Base-by-base conservation (phyloP, 2,797 vertebrate species). In the Enteromius trimaculatus region DNA sequence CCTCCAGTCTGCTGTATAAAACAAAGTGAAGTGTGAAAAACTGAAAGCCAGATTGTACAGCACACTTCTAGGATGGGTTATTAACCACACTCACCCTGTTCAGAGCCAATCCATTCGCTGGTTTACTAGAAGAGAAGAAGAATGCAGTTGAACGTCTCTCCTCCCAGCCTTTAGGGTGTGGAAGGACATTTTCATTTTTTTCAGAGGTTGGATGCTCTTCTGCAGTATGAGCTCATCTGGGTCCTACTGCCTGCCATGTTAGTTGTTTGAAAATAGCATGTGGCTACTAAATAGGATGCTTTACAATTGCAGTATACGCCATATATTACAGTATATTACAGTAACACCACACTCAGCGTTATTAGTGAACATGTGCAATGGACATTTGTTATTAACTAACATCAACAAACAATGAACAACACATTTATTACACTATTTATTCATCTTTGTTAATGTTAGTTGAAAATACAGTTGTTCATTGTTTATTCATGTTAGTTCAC, bases 111-210 rank as follows among this genome's bases (percentile, higher is more conserved):
- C 55, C 42, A 64, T 69, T 29, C 44, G 88, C 44, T 77, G 47
- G 49, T 62, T 53, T 58, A 53, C 49, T 70, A 66, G 64, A 17
- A 86, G 70, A 31, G 42, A 17, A 71, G 14, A 90, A 58, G 92
- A 95, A 95, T 94, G 93, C 90, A 71, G 92, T 88, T 62, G 13
- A 91, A 93, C 91, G 91, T 91, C 89, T 85, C 71, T 78, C 79
- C 91, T 89, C 90, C 86, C 76, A 82, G 62, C 42, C 79, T 77
- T 64, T 81, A 93, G 94, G 94, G 94, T 83, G 94, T 93, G 93
- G 92, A 93, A 65, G 62, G 60, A 74, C 85, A 88, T 88, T 91
- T 91, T 89, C 84, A 87, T 89, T 89, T 53, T 53, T 81, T 87
- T 31, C 34, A 47, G 51, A 53, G 55, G 84, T 88, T 78, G 81